Percentiles rank a stretch among this genome's conserved stretches.
These are phyloP conservation scores for Barypeithes pellucidus DNA, from an alignment of 2,888 invertebrate species.

Conservation along the genomic window DNA sequence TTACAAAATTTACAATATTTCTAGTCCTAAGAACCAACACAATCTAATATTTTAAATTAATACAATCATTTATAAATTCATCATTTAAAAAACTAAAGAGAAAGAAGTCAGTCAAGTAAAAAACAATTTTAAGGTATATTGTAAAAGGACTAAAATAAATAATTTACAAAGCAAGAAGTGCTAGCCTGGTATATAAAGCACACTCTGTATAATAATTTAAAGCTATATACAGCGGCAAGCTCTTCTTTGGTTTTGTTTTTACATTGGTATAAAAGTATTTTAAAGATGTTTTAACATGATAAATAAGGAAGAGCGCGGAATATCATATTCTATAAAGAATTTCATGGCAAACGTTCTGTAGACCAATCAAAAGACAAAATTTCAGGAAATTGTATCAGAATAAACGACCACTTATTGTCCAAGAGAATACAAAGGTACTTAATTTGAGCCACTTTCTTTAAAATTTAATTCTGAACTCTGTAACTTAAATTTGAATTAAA, in stretches of 20 bases:
- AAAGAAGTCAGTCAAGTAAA: conserved; percentile 3
- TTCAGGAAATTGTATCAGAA: no score
- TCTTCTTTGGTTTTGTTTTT: conserved; percentile 66
- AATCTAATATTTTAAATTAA: conserved; percentile 4
- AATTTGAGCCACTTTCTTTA: no score
- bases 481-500: no score
- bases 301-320: no score
- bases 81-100: not conserved
- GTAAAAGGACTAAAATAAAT: conserved; percentile 23
- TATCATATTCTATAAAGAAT: no score
- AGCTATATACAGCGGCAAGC: conserved; percentile 69
- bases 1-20: conserved; percentile 21
- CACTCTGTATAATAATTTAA: conserved; percentile 66
- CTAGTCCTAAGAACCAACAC: not conserved
- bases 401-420: no score
- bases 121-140: not conserved
- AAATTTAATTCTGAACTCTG: no score
- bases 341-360: no score
- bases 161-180: conserved; percentile 50
- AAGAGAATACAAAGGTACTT: no score
- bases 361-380: no score
- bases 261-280: conserved; percentile 30
- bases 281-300: no score
- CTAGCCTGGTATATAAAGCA: conserved; percentile 48
- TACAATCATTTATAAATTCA: conserved; percentile 7